These are phyloP conservation scores for Gari tellinella DNA, from an alignment of 2,888 invertebrate genomes.

Conservation along the genomic window DNA sequence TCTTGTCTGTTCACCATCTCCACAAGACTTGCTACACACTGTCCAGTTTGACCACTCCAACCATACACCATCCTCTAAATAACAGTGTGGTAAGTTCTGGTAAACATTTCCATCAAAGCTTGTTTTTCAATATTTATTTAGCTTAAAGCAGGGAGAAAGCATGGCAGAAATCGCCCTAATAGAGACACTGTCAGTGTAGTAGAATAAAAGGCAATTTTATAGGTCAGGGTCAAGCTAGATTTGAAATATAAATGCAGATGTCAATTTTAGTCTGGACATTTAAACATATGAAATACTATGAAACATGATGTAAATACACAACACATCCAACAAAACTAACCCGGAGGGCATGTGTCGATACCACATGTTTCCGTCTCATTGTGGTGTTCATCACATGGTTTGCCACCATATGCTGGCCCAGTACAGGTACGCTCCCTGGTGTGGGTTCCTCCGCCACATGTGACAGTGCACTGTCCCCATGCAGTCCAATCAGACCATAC, in stretches of 20 bases:
- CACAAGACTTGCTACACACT: conserved; percentile 31
- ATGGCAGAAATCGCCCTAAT: too few species aligned
- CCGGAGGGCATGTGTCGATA: conserved; percentile 15
- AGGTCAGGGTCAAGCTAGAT: too few species aligned
- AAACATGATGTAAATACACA: too few species aligned
- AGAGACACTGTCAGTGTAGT: too few species aligned
- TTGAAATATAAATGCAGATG: too few species aligned
- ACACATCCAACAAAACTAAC: too few species aligned
- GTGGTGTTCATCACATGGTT: conserved; percentile 12
- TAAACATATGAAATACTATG: too few species aligned
- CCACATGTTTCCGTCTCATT: conserved; percentile 18
- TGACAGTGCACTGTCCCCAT: conserved; percentile 32
- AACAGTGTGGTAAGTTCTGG: not conserved
- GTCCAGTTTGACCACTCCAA: conserved; percentile 43
- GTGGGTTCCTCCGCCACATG: conserved; percentile 27
- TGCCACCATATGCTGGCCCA: conserved; percentile 28
- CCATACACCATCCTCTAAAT: conserved; percentile 45
- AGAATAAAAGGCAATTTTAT: too few species aligned
- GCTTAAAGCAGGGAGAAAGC: too few species aligned
- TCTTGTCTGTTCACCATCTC: conserved; percentile 20
- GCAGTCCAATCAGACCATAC: conserved; percentile 17
- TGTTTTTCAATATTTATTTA: too few species aligned
- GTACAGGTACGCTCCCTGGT: conserved; percentile 20
- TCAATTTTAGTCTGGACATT: too few species aligned
- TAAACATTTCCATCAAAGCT: not conserved